Percentiles rank a stretch among this genome's conserved stretches.
phyloP scores from a whole-genome alignment of 2,888 invertebrate genomes.

The Coenonympha arcania region DNA sequence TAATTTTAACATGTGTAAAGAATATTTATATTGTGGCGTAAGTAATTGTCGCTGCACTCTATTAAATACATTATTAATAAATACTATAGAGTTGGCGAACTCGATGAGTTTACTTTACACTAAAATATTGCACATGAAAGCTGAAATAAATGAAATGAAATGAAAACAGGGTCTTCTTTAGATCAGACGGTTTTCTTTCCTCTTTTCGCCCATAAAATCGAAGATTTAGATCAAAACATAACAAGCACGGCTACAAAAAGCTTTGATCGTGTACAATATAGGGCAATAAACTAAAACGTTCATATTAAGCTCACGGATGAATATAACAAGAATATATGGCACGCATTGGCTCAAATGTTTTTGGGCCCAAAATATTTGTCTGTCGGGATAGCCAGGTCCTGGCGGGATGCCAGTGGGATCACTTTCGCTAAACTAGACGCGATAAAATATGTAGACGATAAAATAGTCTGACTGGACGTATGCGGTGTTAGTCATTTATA shows the following conservation, averaged over 20 bases:
- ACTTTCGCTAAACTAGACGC: slow-evolving; percentile 61
- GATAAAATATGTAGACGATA: slow-evolving; percentile 44
- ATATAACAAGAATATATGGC: slow-evolving; percentile 58
- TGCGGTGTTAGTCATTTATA: slow-evolving; percentile 6
- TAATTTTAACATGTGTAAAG: too few relatives aligned
- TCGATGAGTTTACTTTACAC: too few relatives aligned
- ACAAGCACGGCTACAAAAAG: slow-evolving; percentile 7
- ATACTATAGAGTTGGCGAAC: too few relatives aligned
- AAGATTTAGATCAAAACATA: slow-evolving; percentile 8
- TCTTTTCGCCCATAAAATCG: slow-evolving; percentile 1
- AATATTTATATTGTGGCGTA: too few relatives aligned
- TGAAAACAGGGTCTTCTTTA: background rate
- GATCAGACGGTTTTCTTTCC: background rate
- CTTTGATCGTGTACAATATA: slow-evolving; percentile 8
- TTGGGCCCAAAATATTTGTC: slow-evolving; percentile 67
- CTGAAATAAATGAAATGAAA: too few relatives aligned
- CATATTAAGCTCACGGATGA: slow-evolving; percentile 59
- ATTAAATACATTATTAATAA: too few relatives aligned
- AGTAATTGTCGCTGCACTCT: too few relatives aligned
- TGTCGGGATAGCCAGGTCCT: slow-evolving; percentile 48
- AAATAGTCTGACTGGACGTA: slow-evolving; percentile 10
- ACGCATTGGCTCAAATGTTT: slow-evolving; percentile 55
- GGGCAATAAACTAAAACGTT: slow-evolving; percentile 50
- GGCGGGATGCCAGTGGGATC: slow-evolving; percentile 64
- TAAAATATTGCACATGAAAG: too few relatives aligned